Conservation (phyloP, 2,888 invertebrate species). For the Nysson spinosus region DNA sequence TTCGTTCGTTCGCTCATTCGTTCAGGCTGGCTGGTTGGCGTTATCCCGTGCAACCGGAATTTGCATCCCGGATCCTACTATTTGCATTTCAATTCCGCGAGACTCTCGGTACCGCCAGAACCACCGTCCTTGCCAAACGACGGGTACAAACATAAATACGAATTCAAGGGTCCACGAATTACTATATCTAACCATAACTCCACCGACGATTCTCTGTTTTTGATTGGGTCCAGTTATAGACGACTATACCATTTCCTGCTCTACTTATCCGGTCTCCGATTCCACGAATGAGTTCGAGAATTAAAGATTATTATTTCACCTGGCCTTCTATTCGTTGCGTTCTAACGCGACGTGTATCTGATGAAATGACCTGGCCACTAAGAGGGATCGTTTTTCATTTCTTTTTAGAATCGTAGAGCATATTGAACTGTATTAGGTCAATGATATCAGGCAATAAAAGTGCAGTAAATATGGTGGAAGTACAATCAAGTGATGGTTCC, state of each 20-base stretch:
- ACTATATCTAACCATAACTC: conserved; percentile 55
- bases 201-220: conserved; percentile 49
- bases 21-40: conserved; percentile 65
- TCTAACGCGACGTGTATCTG: too few species aligned
- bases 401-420: too few species aligned
- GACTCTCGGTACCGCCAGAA: conserved; percentile 66
- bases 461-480: too few species aligned
- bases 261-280: conserved; percentile 11
- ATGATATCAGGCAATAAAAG: too few species aligned
- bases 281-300: conserved; percentile 8
- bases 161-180: conserved; percentile 65
- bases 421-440: too few species aligned
- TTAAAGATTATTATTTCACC: too few species aligned
- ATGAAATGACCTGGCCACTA: too few species aligned
- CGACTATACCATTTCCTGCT: conserved; percentile 33
- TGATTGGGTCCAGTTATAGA: conserved; percentile 56
- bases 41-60: conserved; percentile 75
- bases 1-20: conserved; percentile 61
- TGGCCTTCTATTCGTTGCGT: neutral
- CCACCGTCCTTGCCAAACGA: conserved; percentile 70
- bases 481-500: too few species aligned
- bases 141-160: conserved; percentile 74
- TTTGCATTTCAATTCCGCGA: conserved; percentile 77
- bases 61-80: conserved; percentile 76
- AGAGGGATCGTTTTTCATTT: too few species aligned